phyloP scores from a whole-genome alignment of 1,140 invertebrate genomes.

The Platorchestia sp. region DNA sequence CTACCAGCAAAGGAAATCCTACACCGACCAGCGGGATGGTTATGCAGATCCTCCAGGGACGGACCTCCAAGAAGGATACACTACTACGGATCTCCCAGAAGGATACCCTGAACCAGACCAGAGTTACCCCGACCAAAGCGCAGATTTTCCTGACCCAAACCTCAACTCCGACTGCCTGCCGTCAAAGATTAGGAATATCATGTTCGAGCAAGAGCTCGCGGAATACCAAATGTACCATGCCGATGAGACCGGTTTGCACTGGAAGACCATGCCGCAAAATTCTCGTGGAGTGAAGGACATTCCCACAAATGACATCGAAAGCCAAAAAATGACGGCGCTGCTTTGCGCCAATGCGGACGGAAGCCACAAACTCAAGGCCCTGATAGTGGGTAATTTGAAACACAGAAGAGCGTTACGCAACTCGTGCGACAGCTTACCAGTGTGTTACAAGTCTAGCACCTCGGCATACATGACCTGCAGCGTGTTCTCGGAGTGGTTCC shows the following conservation, averaged over 20 bases:
- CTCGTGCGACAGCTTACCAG: background rate
- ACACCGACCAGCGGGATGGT: background rate
- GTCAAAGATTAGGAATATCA: background rate
- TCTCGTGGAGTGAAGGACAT: background rate
- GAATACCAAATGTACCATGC: slow-evolving; percentile 47
- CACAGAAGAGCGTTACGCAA: background rate
- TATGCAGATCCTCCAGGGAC: background rate
- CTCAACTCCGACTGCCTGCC: background rate
- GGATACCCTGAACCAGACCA: slow-evolving; percentile 5
- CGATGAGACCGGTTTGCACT: slow-evolving; percentile 45
- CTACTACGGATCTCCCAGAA: background rate
- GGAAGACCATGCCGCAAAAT: slow-evolving; percentile 33
- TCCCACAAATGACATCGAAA: background rate
- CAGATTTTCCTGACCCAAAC: background rate
- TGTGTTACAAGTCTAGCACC: slow-evolving; percentile 41
- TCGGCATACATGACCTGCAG: slow-evolving; percentile 8
- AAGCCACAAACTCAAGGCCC: slow-evolving; percentile 39
- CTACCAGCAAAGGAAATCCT: background rate
- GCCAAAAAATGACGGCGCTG: background rate
- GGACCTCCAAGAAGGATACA: no score
- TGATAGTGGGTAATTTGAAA: slow-evolving; percentile 46
- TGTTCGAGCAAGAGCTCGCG: background rate
- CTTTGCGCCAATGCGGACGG: slow-evolving; percentile 39
- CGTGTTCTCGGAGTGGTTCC: slow-evolving; percentile 42
- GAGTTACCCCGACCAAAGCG: background rate